These are phyloP conservation scores for Gavialis gangeticus DNA, from an alignment of 2,113 vertebrate genomes.

Conservation along the genomic window DNA sequence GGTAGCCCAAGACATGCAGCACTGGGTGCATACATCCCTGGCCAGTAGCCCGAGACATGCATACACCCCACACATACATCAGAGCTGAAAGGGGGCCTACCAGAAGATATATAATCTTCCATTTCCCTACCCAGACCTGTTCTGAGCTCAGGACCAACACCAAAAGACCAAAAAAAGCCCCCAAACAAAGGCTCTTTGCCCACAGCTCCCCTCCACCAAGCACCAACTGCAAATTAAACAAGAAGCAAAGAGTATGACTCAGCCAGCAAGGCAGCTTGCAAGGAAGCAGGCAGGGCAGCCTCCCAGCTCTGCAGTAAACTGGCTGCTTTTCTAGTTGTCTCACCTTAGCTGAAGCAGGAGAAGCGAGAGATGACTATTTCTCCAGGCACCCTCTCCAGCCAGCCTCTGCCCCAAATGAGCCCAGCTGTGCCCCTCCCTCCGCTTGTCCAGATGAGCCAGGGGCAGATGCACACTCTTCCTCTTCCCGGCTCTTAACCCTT, in stretches of 20 bases:
- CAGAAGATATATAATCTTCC: neutral
- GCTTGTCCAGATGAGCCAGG: neutral
- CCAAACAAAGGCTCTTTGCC: neutral
- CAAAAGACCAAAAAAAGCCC: neutral
- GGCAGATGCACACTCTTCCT: neutral
- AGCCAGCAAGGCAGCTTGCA: rapidly evolving
- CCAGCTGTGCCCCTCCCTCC: neutral
- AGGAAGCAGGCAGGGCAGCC: rapidly evolving
- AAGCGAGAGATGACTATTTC: neutral
- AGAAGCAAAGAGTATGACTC: neutral
- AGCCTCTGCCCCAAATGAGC: neutral
- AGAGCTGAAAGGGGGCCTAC: neutral
- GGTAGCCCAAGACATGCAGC: too few species aligned
- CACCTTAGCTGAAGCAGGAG: neutral
- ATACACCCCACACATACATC: neutral
- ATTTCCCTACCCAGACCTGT: neutral
- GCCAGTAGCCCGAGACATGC: too few species aligned
- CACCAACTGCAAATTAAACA: neutral
- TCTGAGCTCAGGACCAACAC: neutral
- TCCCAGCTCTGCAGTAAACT: neutral
- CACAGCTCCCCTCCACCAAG: neutral
- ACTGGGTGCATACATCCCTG: too few species aligned
- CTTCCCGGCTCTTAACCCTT: neutral
- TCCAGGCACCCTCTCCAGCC: neutral
- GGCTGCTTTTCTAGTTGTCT: neutral